These are phyloP conservation scores for Brachionus manjavacas DNA, from an alignment of 1,140 invertebrate species.

Conservation along the genomic window DNA sequence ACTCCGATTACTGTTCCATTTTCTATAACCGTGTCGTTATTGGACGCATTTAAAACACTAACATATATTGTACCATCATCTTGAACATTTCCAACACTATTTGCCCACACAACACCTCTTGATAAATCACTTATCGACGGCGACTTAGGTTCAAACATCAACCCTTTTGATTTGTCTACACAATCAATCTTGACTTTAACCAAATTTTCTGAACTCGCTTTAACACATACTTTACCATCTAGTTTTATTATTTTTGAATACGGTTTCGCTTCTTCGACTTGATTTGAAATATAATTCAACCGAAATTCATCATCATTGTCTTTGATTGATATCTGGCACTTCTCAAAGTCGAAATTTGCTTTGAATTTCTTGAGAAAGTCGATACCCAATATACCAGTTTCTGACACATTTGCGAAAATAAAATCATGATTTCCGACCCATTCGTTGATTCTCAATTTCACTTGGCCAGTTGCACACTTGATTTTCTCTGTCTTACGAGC, in stretches of 20 bases:
- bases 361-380: neutral
- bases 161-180: neutral
- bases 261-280: neutral
- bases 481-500: neutral
- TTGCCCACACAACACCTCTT: neutral
- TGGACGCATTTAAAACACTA: neutral
- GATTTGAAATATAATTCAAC: neutral
- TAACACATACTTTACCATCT: neutral
- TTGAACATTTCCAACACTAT: neutral
- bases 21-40: neutral
- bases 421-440: neutral
- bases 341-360: neutral
- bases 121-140: neutral
- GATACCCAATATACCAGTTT: neutral
- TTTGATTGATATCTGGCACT: neutral
- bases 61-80: neutral
- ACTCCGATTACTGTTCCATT: neutral
- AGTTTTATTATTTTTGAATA: neutral
- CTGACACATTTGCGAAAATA: neutral
- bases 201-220: neutral
- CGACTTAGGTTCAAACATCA: neutral
- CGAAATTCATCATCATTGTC: neutral
- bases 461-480: neutral
- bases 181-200: neutral
- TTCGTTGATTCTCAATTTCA: neutral